Evolutionary conservation across 1,140 invertebrate species (phyloP).

Genomic region (Ooceraea biroi): DNA sequence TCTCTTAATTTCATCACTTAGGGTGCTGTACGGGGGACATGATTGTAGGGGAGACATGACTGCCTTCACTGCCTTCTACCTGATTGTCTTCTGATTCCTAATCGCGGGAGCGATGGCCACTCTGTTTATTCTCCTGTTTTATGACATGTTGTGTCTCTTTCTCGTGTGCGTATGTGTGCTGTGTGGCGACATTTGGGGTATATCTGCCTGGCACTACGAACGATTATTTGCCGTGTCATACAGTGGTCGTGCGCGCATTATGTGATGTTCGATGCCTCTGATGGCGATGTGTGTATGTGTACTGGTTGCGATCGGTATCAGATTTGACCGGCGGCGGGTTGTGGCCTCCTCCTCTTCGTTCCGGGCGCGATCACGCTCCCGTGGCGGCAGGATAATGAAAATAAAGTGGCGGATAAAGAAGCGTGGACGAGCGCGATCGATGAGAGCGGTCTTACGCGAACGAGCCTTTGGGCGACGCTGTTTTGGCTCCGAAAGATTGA

Average conservation of each 20-base stretch:
- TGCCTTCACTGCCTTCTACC: not conserved
- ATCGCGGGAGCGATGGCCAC: constrained; percentile 37
- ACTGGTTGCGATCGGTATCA: constrained; percentile 48
- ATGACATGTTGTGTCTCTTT: constrained; percentile 42
- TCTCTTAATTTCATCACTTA: not conserved
- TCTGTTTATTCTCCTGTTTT: constrained; percentile 40
- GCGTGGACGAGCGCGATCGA: constrained; percentile 53
- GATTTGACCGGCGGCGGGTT: constrained; percentile 9
- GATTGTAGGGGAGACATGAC: not conserved
- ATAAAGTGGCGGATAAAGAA: constrained; percentile 58
- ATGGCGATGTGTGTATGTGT: not conserved
- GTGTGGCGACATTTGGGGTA: constrained; percentile 1
- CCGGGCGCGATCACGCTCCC: constrained; percentile 38
- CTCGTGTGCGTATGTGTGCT: constrained; percentile 26
- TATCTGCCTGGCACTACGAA: constrained; percentile 49
- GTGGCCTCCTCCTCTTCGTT: constrained; percentile 28
- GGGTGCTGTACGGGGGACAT: no score
- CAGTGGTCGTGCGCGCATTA: constrained; percentile 17
- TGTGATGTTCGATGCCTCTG: constrained; percentile 26
- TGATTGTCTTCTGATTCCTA: constrained; percentile 52
- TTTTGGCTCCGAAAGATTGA: constrained; percentile 8
- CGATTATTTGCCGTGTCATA: constrained; percentile 56
- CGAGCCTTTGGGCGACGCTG: constrained; percentile 35
- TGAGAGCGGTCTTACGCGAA: constrained; percentile 39
- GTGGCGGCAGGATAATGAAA: constrained; percentile 48